Conservation (phyloP, 2,888 invertebrate species). For the Tenthredo amoena region DNA sequence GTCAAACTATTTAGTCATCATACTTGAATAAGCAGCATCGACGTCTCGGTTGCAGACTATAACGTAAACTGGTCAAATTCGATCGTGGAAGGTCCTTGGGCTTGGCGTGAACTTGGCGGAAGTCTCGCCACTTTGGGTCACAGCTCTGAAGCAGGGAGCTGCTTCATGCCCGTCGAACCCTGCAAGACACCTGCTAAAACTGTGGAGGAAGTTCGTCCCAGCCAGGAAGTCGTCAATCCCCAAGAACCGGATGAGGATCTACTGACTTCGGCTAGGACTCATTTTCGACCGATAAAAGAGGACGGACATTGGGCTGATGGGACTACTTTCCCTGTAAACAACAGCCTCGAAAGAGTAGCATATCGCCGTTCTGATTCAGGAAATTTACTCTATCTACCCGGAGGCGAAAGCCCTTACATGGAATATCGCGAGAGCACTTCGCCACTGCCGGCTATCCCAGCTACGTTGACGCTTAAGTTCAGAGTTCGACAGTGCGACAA, state of each 20-base stretch:
- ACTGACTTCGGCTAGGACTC: slow-evolving; percentile 88
- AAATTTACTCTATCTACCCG: slow-evolving; percentile 74
- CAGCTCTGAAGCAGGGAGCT: slow-evolving; percentile 81
- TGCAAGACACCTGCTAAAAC: slow-evolving; percentile 69
- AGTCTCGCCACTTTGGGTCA: slow-evolving; percentile 83
- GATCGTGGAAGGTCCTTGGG: slow-evolving; percentile 75
- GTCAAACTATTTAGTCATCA: not conserved
- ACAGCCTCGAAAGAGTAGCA: slow-evolving; percentile 82
- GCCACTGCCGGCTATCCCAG: slow-evolving; percentile 65
- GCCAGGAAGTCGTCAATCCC: slow-evolving; percentile 66
- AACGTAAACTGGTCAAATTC: slow-evolving; percentile 75
- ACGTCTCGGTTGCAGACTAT: slow-evolving; percentile 25
- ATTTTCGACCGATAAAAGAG: slow-evolving; percentile 90
- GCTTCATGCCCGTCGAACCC: slow-evolving; percentile 82
- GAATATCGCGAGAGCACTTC: slow-evolving; percentile 76
- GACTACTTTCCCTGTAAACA: slow-evolving; percentile 85
- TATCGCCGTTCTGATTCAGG: slow-evolving; percentile 83
- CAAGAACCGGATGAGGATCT: slow-evolving; percentile 83
- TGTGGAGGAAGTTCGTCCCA: slow-evolving; percentile 70
- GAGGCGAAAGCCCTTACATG: slow-evolving; percentile 78
- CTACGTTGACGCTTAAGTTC: slow-evolving; percentile 82
- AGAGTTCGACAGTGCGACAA: slow-evolving; percentile 81
- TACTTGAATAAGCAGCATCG: not conserved
- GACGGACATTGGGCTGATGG: slow-evolving; percentile 84
- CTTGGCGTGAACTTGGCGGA: slow-evolving; percentile 75